phyloP scores from a whole-genome alignment of 2,797 vertebrate genomes.

The Mormyrops attenuatus region DNA sequence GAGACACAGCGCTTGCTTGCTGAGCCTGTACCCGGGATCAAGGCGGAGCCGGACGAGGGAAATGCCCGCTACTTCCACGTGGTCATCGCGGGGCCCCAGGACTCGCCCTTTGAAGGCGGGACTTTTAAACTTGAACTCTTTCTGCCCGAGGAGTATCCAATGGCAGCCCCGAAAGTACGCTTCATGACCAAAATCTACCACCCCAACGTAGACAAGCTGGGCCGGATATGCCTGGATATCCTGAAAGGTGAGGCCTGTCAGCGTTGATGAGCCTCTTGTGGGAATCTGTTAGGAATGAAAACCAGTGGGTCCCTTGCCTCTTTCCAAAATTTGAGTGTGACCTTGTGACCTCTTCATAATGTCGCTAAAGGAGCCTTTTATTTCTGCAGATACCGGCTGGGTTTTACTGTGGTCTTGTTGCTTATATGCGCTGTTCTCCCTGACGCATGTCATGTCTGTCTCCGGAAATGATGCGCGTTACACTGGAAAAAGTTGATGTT shows the following conservation, averaged over 20 bases:
- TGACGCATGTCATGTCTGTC: not conserved
- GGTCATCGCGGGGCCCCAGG: constrained; percentile 94
- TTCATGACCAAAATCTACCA: constrained; percentile 99
- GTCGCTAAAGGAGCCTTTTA: not conserved
- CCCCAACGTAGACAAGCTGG: constrained; percentile 99
- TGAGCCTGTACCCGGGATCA: constrained; percentile 96
- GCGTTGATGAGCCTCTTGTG: not conserved
- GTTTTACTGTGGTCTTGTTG: not conserved
- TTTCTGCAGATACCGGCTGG: not conserved
- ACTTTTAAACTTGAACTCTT: constrained; percentile 99
- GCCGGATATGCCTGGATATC: constrained; percentile 99
- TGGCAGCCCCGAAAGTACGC: constrained; percentile 99
- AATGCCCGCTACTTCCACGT: constrained; percentile 99
- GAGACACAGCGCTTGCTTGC: constrained; percentile 97
- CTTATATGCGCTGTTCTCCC: not conserved
- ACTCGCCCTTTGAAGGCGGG: constrained; percentile 98
- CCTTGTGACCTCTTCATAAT: not conserved
- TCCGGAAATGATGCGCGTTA: not conserved
- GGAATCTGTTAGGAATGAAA: not conserved
- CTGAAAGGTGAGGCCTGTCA: constrained; percentile 74
- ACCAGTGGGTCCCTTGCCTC: not conserved
- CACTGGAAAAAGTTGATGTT: not conserved
- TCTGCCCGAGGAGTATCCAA: constrained; percentile 98
- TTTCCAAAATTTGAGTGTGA: not conserved
- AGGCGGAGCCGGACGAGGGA: constrained; percentile 90